These are phyloP conservation scores for Dunckerocampus dactyliophorus DNA, from an alignment of 2,113 vertebrate genomes.

Conservation along the genomic window DNA sequence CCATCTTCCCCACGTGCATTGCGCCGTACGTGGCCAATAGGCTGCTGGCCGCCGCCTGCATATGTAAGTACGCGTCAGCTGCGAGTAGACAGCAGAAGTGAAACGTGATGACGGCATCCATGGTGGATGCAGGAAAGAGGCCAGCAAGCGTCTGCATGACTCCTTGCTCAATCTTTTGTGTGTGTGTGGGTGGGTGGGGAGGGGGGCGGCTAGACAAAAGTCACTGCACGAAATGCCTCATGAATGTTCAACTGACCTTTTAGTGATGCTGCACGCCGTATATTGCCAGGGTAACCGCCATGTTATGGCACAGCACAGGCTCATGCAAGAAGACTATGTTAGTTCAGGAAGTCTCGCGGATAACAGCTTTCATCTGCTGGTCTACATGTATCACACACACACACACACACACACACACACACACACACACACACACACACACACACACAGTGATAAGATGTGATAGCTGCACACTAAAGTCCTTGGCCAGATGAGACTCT, in stretches of 20 bases:
- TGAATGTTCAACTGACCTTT: too few species aligned
- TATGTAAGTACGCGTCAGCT: constrained; percentile 76
- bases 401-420: constrained; percentile 6
- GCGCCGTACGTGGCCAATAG: constrained; percentile 80
- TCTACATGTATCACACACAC: constrained; percentile 5
- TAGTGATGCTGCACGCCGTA: too few species aligned
- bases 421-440: constrained; percentile 9
- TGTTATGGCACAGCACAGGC: neutral
- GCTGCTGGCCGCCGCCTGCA: constrained; percentile 83
- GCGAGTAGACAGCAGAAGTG: constrained; percentile 48
- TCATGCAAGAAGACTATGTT: neutral
- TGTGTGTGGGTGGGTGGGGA: too few species aligned
- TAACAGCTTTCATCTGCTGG: neutral
- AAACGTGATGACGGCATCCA: constrained; percentile 31
- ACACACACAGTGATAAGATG: constrained; percentile 47
- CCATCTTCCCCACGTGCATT: constrained; percentile 82
- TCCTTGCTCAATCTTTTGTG: too few species aligned
- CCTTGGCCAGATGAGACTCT: constrained; percentile 59
- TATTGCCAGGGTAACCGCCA: too few species aligned
- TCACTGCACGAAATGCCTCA: too few species aligned
- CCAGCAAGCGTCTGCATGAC: neutral
- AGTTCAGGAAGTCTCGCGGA: constrained; percentile 1
- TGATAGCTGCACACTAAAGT: constrained; percentile 70
- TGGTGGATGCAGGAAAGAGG: constrained; percentile 19
- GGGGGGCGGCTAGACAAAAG: too few species aligned